Evolutionary conservation across 2,113 vertebrate species (phyloP).

Genomic region (Delphinapterus leucas): DNA sequence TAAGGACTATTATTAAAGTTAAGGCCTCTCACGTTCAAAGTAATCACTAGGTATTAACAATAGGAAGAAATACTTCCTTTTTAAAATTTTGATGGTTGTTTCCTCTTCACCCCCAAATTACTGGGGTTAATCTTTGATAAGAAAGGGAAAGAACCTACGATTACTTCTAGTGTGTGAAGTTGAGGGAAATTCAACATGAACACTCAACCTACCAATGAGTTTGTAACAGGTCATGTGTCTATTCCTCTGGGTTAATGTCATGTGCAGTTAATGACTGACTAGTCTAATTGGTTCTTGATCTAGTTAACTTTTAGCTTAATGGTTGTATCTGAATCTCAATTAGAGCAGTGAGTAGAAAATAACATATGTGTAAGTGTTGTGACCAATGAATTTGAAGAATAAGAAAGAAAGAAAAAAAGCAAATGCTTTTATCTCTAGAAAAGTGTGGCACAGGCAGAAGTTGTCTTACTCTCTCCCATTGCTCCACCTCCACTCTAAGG

Average conservation of each 20-base stretch:
- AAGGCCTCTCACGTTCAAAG: not conserved
- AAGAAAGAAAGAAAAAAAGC: not conserved
- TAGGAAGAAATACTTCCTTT: slow-evolving; percentile 23
- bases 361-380: slow-evolving; percentile 20
- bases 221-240: not conserved
- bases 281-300: slow-evolving; percentile 45
- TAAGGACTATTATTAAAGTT: slow-evolving; percentile 24
- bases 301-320: slow-evolving; percentile 28
- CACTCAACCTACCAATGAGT: slow-evolving; percentile 26
- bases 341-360: slow-evolving; percentile 38
- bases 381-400: slow-evolving; percentile 21
- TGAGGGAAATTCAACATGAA: slow-evolving; percentile 37
- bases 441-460: not conserved
- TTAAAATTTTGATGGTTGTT: slow-evolving; percentile 9
- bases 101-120: not conserved
- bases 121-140: not conserved
- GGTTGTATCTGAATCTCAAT: slow-evolving; percentile 34
- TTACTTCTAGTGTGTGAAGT: not conserved
- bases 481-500: not conserved
- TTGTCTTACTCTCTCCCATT: not conserved
- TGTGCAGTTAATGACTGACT: slow-evolving; percentile 48
- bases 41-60: not conserved
- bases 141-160: slow-evolving; percentile 5
- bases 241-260: slow-evolving; percentile 49
- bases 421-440: slow-evolving; percentile 13